Percentiles rank a stretch among this genome's conserved stretches.
These are phyloP conservation scores for Scrobipalpa atriplicella DNA, from an alignment of 2,888 invertebrate genomes.

Conservation along the genomic window DNA sequence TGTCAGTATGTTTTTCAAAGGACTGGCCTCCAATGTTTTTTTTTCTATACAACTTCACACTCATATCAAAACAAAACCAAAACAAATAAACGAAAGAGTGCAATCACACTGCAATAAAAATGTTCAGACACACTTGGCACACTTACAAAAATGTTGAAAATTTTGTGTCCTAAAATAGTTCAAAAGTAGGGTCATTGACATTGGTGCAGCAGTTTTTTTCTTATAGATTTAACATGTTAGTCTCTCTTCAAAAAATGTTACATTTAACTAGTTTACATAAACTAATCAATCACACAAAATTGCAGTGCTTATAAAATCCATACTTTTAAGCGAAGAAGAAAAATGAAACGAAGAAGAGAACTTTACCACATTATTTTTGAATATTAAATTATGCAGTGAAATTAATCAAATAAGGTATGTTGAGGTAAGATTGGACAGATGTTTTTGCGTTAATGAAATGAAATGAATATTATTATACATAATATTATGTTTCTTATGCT, in stretches of 20 bases:
- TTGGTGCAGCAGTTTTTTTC: neutral
- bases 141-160: slow-evolving; percentile 15
- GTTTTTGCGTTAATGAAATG: too few species aligned
- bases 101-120: slow-evolving; percentile 22
- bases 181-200: slow-evolving; percentile 8
- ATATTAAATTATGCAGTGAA: too few species aligned
- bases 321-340: too few species aligned
- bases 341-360: too few species aligned
- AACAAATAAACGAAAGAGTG: neutral
- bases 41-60: neutral
- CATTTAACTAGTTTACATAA: neutral
- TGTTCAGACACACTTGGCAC: slow-evolving; percentile 24
- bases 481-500: too few species aligned
- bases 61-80: neutral
- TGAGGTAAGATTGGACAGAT: too few species aligned
- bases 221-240: neutral
- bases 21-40: neutral
- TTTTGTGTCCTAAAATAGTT: slow-evolving; percentile 21
- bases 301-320: too few species aligned
- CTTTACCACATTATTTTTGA: too few species aligned
- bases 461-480: too few species aligned
- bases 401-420: too few species aligned
- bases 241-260: neutral
- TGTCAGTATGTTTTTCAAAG: neutral
- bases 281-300: too few species aligned